A percentile compares a stretch with the other conserved stretches of the same genome.
Conservation (phyloP, 2,113 vertebrate species). For the Psilopogon haemacephalus region DNA sequence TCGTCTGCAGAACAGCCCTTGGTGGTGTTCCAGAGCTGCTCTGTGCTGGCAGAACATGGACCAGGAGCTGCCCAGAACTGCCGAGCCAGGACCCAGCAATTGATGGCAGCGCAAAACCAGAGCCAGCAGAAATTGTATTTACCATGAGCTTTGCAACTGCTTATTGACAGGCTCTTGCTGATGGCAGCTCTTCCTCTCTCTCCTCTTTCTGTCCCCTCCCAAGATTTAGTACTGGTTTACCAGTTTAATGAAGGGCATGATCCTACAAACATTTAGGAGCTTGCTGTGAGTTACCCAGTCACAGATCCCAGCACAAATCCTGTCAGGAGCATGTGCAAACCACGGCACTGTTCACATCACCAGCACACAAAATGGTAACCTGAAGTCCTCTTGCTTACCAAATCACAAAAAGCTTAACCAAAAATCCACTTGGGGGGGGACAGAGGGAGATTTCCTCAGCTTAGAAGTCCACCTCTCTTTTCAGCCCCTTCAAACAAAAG, state of each 20-base stretch:
- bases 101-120: not conserved
- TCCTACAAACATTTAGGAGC: not conserved
- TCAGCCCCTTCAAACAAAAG: not conserved
- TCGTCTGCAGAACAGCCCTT: not conserved
- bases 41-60: not conserved
- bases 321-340: not conserved
- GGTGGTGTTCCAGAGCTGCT: not conserved
- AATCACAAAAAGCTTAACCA: not conserved
- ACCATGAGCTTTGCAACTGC: slow-evolving; percentile 10
- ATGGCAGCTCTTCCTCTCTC: not conserved
- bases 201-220: not conserved
- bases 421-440: not conserved
- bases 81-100: not conserved
- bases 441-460: not conserved
- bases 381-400: not conserved
- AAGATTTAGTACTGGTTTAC: not conserved
- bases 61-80: not conserved
- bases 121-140: not conserved
- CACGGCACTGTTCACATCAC: not conserved
- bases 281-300: not conserved
- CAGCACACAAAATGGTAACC: accelerated
- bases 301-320: not conserved
- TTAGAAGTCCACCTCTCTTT: not conserved
- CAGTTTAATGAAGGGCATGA: not conserved
- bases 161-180: not conserved